A percentile compares a stretch with the other conserved stretches of the same genome.
Conservation (phyloP, 1,140 invertebrate species). For the Megathymus violae region DNA sequence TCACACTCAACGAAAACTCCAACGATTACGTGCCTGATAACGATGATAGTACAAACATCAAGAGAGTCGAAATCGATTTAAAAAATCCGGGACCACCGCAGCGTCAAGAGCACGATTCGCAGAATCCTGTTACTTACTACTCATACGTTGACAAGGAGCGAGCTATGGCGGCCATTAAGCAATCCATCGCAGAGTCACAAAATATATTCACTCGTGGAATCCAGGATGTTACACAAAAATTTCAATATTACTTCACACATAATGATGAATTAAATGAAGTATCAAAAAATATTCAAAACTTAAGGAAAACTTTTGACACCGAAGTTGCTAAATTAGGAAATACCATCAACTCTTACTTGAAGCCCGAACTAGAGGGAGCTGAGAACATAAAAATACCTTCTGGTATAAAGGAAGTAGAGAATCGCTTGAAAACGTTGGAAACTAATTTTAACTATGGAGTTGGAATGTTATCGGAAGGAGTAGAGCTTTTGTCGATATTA, state of each 20-base stretch:
- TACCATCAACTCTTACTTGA: slow-evolving; percentile 52
- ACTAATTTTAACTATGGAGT: slow-evolving; percentile 58
- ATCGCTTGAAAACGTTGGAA: slow-evolving; percentile 52
- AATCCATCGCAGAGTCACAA: slow-evolving; percentile 55
- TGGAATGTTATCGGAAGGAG: slow-evolving; percentile 57
- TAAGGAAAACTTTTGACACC: slow-evolving; percentile 51
- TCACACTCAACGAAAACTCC: slow-evolving; percentile 50
- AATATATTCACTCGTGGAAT: slow-evolving; percentile 55
- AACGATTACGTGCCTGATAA: slow-evolving; percentile 54
- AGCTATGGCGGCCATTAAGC: slow-evolving; percentile 49
- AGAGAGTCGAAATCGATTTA: slow-evolving; percentile 60
- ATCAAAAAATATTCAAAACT: slow-evolving; percentile 53
- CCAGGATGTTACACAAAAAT: slow-evolving; percentile 52
- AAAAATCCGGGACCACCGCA: slow-evolving; percentile 67
- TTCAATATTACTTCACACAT: slow-evolving; percentile 54
- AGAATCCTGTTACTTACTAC: slow-evolving; percentile 58
- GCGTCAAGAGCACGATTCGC: slow-evolving; percentile 71
- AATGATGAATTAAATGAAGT: slow-evolving; percentile 55
- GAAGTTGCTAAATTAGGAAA: slow-evolving; percentile 60
- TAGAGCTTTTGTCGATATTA: slow-evolving; percentile 51
- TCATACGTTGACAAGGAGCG: slow-evolving; percentile 48
- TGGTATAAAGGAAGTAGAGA: slow-evolving; percentile 44
- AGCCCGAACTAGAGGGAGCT: slow-evolving; percentile 29
- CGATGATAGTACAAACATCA: slow-evolving; percentile 46
- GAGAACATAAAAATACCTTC: slow-evolving; percentile 28